These are phyloP conservation scores for Drosophila athabasca DNA, from an alignment of 1,140 invertebrate species.

Conservation along the genomic window DNA sequence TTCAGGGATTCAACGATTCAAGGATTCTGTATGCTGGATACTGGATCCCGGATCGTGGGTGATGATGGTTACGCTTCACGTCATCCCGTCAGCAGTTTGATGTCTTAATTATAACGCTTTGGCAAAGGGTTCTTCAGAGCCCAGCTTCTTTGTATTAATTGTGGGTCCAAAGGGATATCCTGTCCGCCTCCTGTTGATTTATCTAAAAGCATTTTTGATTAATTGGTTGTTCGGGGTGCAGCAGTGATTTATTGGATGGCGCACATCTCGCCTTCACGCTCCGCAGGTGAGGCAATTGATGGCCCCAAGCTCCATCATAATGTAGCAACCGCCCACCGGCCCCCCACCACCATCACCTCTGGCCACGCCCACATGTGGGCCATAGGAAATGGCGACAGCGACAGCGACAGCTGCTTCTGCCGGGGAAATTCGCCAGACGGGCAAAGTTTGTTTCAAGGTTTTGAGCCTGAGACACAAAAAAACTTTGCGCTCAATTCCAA, in stretches of 20 bases:
- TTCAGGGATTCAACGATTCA: too few species aligned
- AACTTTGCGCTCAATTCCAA: slow-evolving; percentile 63
- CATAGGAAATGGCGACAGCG: slow-evolving; percentile 39
- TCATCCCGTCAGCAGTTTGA: slow-evolving; percentile 60
- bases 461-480: slow-evolving; percentile 23
- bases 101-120: slow-evolving; percentile 67
- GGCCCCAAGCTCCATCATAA: slow-evolving; percentile 50
- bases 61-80: slow-evolving; percentile 38
- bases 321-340: slow-evolving; percentile 1
- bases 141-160: slow-evolving; percentile 52
- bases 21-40: slow-evolving; percentile 1
- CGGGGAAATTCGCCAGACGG: slow-evolving; percentile 55
- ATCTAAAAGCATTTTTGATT: slow-evolving; percentile 60
- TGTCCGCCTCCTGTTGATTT: slow-evolving; percentile 30
- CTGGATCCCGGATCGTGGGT: too few species aligned
- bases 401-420: slow-evolving; percentile 37
- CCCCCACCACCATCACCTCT: slow-evolving; percentile 1
- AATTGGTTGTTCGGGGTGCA: slow-evolving; percentile 45
- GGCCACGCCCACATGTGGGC: slow-evolving; percentile 1
- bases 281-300: slow-evolving; percentile 52
- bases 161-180: slow-evolving; percentile 12
- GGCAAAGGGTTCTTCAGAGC: slow-evolving; percentile 21
- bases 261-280: slow-evolving; percentile 28
- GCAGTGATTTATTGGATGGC: slow-evolving; percentile 61
- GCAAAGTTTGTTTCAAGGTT: slow-evolving; percentile 50